Base-by-base conservation (phyloP, 2,797 vertebrate genomes). In the Epinephelus awoara region DNA sequence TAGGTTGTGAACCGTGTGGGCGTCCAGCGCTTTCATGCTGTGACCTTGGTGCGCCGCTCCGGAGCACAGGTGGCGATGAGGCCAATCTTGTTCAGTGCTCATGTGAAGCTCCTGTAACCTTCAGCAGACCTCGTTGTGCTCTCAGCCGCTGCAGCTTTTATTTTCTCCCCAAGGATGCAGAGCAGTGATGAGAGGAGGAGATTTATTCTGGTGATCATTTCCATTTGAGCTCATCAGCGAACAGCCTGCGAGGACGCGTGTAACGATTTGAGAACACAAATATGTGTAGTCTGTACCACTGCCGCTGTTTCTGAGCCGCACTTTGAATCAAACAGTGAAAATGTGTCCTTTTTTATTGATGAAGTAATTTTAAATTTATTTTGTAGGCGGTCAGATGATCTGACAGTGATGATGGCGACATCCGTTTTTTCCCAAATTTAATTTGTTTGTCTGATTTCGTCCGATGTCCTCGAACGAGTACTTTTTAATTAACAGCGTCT, bases 171-270 rank as follows among this genome's bases (percentile, higher is more conserved):
- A 50, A 44, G 25, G 80, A 62, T 4, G 0, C 25, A 1, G 18
- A 2, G 3, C 4, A 8, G 25, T 12, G 47, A 59, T 0, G 25
- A 44, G 44, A 42, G 15, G 69, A 17, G 27, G 44, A 25, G 46
- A 54, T 72, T 72, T 59, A 77, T 56, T 27, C 49, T n/a, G 40
- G 14, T 44, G 44, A 57, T 67, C 49, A 17, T 71, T 65, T 70
- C 54, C 71, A 61, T 55, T 47, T 23, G 69, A 73, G 69, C 75
- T n/a, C 58, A 54, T 54, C 10, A 52, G 80, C 57, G 19, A 18
- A 50, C 67, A 57, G 67, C 58, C 25, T 4, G 3, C 0, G 46
- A 42, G 5, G 47, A 27, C 13, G 17, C 18, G 6, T 67, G 9
- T 15, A 19, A 11, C 46, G 70, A 68, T 38, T 56, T 18, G 40